Evolutionary conservation across 2,113 vertebrate genomes (phyloP), one percentile per base, ranked within the genome.

Genomic region (Pardalotus punctatus): DNA sequence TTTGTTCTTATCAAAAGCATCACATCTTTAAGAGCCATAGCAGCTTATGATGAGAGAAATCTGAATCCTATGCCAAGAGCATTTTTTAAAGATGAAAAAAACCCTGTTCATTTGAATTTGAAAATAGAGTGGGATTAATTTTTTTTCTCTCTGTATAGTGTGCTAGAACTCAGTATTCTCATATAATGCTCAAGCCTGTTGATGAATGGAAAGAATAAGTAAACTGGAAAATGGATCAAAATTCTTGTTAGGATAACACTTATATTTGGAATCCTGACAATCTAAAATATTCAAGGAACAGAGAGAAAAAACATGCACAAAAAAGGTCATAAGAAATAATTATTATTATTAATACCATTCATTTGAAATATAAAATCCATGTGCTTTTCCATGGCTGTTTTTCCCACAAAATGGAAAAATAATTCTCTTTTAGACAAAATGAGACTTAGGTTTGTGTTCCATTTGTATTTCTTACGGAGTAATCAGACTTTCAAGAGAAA

Each of bases 251-350:
- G 61, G 53, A 61, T 60, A 94, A 76, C 53, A 51, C 8, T 90
- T 78, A 24, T 5, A 90, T 62, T 83, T 88, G 86, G 76, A 93
- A 97, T 88, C n/a, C 28, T 67, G 87, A 56, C 1, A 6, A 94
- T 81, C n/a, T 92, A 81, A 92, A 96, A 71, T 83, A 94, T 90
- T 92, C 85, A n/a, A 77, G 25, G 17, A 95, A 53, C 7, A 86
- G 67, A 88, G 22, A 8, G 11, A 18, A 65, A 81, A 65, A 43
- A 14, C 18, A 64, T 19, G 43, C 17, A 74, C 4, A 84, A 28
- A 81, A 77, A 69, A 4, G 40, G 25, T 73, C 70, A 77, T 81
- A 90, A 81, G 96, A 97, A 95, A 94, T 51, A 82, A 94, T 96
- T 72, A 50, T 57, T 83, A 31, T 47, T 88, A 61, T 56, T 93